Percentiles rank a stretch among this genome's conserved stretches.
These are phyloP conservation scores for Sturnus vulgaris DNA, from an alignment of 2,113 vertebrate species.

Conservation along the genomic window DNA sequence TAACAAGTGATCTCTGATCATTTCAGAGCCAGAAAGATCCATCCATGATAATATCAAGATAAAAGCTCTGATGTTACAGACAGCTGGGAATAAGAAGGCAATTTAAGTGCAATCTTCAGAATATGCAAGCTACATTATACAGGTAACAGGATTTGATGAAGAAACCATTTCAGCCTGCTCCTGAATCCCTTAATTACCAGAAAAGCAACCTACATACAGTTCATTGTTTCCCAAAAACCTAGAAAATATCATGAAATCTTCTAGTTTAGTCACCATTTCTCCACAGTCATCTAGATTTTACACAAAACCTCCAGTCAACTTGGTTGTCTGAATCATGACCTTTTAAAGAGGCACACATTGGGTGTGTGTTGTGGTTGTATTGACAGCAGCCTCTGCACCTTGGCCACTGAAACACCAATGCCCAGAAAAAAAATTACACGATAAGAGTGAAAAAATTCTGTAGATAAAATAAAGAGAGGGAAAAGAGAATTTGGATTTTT, in stretches of 20 bases:
- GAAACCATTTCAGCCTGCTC: background rate
- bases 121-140: background rate
- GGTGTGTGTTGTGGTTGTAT: background rate
- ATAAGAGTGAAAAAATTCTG: background rate
- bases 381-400: background rate
- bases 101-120: background rate
- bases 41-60: background rate
- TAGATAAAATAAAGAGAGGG: background rate
- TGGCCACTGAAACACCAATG: background rate
- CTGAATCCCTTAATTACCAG: background rate
- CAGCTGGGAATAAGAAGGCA: background rate
- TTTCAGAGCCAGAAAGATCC: background rate
- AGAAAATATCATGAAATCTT: background rate
- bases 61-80: background rate
- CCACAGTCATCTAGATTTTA: background rate
- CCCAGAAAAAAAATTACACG: background rate
- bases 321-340: background rate
- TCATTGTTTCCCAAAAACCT: background rate
- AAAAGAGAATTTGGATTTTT: background rate
- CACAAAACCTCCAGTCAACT: background rate
- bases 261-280: background rate
- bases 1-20: conserved; percentile 18
- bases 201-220: background rate
- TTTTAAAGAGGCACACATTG: background rate
- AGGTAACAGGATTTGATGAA: background rate